These are phyloP conservation scores for Hypsopygia costalis DNA, from an alignment of 2,888 invertebrate genomes.

Conservation along the genomic window DNA sequence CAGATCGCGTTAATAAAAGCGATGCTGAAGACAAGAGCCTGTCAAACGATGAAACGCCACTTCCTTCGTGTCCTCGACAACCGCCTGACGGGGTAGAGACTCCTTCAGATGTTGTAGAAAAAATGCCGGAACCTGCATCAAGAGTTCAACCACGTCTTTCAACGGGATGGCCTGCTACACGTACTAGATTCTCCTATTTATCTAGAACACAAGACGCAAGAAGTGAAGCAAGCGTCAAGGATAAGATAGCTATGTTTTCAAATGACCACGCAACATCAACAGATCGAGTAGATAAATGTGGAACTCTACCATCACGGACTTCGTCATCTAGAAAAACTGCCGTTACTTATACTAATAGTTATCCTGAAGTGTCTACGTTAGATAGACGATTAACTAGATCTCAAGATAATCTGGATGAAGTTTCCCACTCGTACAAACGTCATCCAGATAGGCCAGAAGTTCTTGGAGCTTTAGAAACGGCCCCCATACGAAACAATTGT, in stretches of 20 bases:
- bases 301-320: slow-evolving; percentile 56
- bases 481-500: slow-evolving; percentile 39
- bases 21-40: slow-evolving; percentile 72
- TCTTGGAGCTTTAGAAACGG: slow-evolving; percentile 72
- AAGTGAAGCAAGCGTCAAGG: slow-evolving; percentile 90
- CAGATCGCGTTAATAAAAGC: slow-evolving; percentile 71
- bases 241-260: slow-evolving; percentile 94
- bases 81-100: slow-evolving; percentile 92
- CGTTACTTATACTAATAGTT: slow-evolving; percentile 43
- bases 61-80: slow-evolving; percentile 84
- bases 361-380: slow-evolving; percentile 56
- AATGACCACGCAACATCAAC: slow-evolving; percentile 65
- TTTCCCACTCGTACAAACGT: slow-evolving; percentile 59
- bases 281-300: slow-evolving; percentile 64
- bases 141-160: slow-evolving; percentile 57
- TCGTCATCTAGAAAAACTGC: slow-evolving; percentile 51
- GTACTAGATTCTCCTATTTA: slow-evolving; percentile 63
- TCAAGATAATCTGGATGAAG: slow-evolving; percentile 76
- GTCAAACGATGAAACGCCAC: slow-evolving; percentile 69
- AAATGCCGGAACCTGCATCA: slow-evolving; percentile 59
- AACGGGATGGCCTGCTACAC: slow-evolving; percentile 30
- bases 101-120: slow-evolving; percentile 84
- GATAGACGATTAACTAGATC: slow-evolving; percentile 72
- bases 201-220: slow-evolving; percentile 87
- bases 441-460: slow-evolving; percentile 66